phyloP scores from a whole-genome alignment of 2,888 invertebrate species.

The Drosophila flavopinicola region DNA sequence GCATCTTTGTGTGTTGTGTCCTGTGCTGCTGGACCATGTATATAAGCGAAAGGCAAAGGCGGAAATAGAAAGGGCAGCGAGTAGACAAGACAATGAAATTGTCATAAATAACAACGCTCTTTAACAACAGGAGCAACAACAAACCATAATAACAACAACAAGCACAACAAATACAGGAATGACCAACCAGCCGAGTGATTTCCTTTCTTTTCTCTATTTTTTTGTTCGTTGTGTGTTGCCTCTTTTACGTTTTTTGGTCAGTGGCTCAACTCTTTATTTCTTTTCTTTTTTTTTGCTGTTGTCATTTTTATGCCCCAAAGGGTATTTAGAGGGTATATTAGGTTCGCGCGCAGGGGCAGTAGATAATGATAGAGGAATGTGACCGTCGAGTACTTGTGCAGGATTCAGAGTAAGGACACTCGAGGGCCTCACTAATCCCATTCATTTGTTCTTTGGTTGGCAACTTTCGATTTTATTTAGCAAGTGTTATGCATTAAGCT shows the following conservation, averaged over 20 bases:
- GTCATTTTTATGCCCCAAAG: constrained; percentile 64
- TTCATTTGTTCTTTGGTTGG: constrained; percentile 1
- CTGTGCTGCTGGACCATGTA: constrained; percentile 27
- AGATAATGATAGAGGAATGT: constrained; percentile 18
- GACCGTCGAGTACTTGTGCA: constrained; percentile 2
- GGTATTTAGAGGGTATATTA: constrained; percentile 66
- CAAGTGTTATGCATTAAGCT: too few relatives aligned
- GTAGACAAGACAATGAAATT: constrained; percentile 77
- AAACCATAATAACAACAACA: constrained; percentile 15
- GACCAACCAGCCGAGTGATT: constrained; percentile 71
- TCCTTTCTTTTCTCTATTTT: constrained; percentile 21
- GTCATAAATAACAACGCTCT: constrained; percentile 73
- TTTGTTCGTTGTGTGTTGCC: constrained; percentile 7
- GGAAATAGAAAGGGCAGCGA: constrained; percentile 67
- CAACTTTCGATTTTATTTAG: not conserved
- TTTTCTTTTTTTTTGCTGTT: constrained; percentile 47
- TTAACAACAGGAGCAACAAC: constrained; percentile 40
- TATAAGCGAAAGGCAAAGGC: constrained; percentile 65
- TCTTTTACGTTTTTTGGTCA: constrained; percentile 58
- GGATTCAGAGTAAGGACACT: not conserved
- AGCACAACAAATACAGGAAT: constrained; percentile 26
- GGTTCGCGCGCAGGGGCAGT: constrained; percentile 9
- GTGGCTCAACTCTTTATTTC: constrained; percentile 70
- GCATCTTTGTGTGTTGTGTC: constrained; percentile 22
- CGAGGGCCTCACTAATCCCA: not conserved